A percentile compares a stretch with the other conserved stretches of the same genome.
Evolutionary conservation across 2,888 invertebrate genomes (phyloP).

Genomic region (Aradus depressus): DNA sequence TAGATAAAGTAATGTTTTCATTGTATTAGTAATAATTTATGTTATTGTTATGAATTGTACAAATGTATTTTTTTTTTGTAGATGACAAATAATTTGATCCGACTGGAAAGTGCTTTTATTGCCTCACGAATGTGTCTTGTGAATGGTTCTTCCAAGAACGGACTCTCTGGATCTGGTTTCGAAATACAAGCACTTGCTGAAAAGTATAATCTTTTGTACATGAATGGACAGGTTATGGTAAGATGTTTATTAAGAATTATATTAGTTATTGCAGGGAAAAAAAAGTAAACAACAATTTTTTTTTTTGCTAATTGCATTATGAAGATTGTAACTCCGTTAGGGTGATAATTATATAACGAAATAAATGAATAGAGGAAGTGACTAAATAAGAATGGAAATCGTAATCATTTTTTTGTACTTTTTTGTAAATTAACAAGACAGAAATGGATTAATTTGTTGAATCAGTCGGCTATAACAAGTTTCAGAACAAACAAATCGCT

Average conservation of each 20-base stretch:
- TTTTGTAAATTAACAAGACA: too few relatives aligned
- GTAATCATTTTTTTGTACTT: too few relatives aligned
- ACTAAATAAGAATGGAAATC: too few relatives aligned
- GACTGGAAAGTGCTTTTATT: not conserved
- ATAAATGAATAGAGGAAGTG: too few relatives aligned
- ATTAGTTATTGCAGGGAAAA: not conserved
- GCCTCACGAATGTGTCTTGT: conserved; percentile 3
- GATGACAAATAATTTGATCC: not conserved
- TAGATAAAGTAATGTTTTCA: not conserved
- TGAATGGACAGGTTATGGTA: conserved; percentile 10
- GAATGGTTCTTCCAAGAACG: conserved; percentile 11
- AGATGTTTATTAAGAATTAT: not conserved
- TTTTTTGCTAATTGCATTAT: not conserved
- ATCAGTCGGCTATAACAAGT: too few relatives aligned
- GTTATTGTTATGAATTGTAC: not conserved
- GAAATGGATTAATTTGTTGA: too few relatives aligned
- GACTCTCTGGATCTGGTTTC: conserved; percentile 3
- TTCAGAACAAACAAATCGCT: too few relatives aligned
- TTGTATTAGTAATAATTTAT: not conserved
- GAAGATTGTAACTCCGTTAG: too few relatives aligned
- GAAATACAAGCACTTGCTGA: conserved; percentile 5
- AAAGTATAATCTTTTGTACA: conserved; percentile 1
- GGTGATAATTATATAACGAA: too few relatives aligned
- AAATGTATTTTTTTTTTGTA: not conserved
- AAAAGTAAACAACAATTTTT: not conserved